Conservation (phyloP, 2,797 vertebrate genomes). For the Sparus aurata region DNA sequence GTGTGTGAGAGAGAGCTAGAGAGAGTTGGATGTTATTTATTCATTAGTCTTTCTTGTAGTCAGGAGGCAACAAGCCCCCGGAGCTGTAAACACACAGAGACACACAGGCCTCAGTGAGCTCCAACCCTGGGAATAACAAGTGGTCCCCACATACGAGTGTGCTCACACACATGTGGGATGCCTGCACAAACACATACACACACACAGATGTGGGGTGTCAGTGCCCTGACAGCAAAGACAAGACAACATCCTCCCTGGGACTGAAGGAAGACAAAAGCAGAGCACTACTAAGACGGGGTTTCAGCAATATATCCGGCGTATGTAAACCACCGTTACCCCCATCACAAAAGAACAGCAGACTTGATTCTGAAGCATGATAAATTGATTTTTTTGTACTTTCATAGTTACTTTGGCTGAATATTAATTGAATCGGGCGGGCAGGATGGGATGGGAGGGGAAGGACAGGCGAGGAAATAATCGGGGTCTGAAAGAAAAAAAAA, state of each 20-base stretch:
- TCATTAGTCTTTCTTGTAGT: constrained; percentile 86
- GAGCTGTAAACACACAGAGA: constrained; percentile 87
- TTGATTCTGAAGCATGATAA: constrained; percentile 82
- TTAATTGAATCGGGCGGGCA: constrained; percentile 79
- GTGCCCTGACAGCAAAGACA: constrained; percentile 69
- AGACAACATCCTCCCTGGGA: constrained; percentile 72
- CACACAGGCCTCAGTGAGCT: constrained; percentile 74
- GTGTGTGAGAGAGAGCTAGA: constrained; percentile 62
- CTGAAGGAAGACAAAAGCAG: constrained; percentile 68
- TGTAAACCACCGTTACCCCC: constrained; percentile 65
- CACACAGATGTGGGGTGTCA: constrained; percentile 54
- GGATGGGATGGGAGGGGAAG: constrained; percentile 61
- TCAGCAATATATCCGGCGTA: constrained; percentile 40
- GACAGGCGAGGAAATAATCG: constrained; percentile 72
- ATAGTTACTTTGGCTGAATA: constrained; percentile 76
- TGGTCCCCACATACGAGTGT: constrained; percentile 74
- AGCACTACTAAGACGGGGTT: constrained; percentile 31
- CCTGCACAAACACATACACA: constrained; percentile 65
- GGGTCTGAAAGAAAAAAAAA: constrained; percentile 40
- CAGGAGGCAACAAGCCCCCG: constrained; percentile 85
- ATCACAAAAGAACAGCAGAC: constrained; percentile 70
- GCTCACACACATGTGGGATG: constrained; percentile 49
- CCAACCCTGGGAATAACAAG: constrained; percentile 85
- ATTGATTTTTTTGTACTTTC: constrained; percentile 82
- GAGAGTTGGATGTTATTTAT: constrained; percentile 88